phyloP scores from a whole-genome alignment of 2,113 vertebrate species.

The Mirounga angustirostris region DNA sequence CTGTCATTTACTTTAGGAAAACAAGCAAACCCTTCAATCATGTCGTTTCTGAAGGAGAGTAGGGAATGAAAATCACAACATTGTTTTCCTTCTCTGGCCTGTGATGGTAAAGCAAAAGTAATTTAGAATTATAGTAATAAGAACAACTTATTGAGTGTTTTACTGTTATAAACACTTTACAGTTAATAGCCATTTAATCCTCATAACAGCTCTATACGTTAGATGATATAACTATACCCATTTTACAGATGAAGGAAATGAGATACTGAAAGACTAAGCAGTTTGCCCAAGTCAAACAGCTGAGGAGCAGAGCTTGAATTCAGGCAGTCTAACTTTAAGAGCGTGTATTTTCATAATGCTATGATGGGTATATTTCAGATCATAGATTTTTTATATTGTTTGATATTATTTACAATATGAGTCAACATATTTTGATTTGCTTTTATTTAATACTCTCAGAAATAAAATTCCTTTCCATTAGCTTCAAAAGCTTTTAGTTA shows the following conservation, averaged over 20 bases:
- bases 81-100: background rate
- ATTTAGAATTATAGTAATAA: background rate
- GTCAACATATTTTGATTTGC: background rate
- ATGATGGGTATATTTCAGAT: background rate
- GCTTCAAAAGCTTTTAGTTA: background rate
- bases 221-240: background rate
- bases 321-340: background rate
- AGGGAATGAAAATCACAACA: background rate
- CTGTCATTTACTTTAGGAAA: slow-evolving; percentile 61
- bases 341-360: background rate
- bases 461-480: slow-evolving; percentile 18
- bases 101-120: background rate
- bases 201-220: background rate
- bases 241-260: background rate
- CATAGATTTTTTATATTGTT: background rate
- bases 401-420: slow-evolving; percentile 14
- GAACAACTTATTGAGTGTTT: background rate
- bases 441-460: background rate
- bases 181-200: background rate
- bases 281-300: background rate
- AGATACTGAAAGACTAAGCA: background rate
- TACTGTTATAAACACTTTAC: background rate
- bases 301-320: background rate
- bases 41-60: background rate
- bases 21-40: slow-evolving; percentile 62